Base-by-base conservation (phyloP, 2,888 invertebrate genomes). In the Amphipyra berbera region DNA sequence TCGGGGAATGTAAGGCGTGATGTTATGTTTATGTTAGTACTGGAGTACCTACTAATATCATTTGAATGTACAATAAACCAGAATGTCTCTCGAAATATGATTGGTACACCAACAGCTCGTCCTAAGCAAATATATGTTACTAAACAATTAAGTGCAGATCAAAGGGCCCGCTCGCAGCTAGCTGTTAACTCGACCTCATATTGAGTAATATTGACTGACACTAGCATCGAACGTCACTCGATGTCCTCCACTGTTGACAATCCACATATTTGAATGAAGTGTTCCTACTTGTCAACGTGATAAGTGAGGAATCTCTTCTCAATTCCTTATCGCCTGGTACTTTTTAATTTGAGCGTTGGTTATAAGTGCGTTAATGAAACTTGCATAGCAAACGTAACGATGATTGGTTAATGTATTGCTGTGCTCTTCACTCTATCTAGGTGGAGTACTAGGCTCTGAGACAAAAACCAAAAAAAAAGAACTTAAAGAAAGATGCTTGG, bases 191-290 rank as follows among this genome's bases (percentile, higher is more conserved):
- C 49, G 41, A 52, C 59, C 42, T 53, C 55, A 37, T 69, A 69
- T 76, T 74, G 75, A 72, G 74, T 61, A 60, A 37, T 69, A 69
- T 76, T 74, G 75, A 72, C 76, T 61, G 64, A 60, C 73, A 48
- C 58, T 14, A 55, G 41, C 58, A 64, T 70, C 56, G 72, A 68
- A 58, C 73, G 49, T 54, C 72, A 58, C 62, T 62, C 50, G 59
- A 68, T 61, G 73, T 75, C 64, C 53, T 58, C 40, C 57, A 48
- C 27, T 68, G 56, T 75, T 77, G 62, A 78, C 67, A 54, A 47
- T 61, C 42, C 56, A 54, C 61, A 70, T 72, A 68, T 61, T 61
- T 60, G 68, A 71, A 46, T 63, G 53, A 54, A 73, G 64, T 67
- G 50, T 47, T 47, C 53, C 54, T 49, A 47, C 44, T 35, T 13